These are phyloP conservation scores for Pteronotus mesoamericanus DNA, from an alignment of 2,797 vertebrate genomes.

Conservation along the genomic window DNA sequence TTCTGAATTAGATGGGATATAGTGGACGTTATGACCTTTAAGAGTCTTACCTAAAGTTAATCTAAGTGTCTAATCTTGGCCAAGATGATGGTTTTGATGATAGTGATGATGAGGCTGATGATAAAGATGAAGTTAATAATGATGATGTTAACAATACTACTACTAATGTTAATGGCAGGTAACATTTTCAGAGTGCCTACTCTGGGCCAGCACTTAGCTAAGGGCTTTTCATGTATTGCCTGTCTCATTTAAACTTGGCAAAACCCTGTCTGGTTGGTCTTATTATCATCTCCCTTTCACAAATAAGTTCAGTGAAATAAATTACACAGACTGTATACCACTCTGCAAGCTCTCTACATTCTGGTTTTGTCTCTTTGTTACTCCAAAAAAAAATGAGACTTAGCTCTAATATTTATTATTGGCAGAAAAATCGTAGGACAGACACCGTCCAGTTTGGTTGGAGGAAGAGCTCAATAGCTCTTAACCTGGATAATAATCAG, in stretches of 20 bases:
- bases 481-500: slow-evolving; percentile 73
- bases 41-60: slow-evolving; percentile 11
- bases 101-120: background rate
- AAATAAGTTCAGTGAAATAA: slow-evolving; percentile 58
- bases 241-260: slow-evolving; percentile 39
- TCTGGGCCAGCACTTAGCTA: background rate
- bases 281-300: slow-evolving; percentile 50
- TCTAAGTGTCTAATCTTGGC: slow-evolving; percentile 26
- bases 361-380: slow-evolving; percentile 36
- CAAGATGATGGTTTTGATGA: background rate
- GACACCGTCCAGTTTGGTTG: slow-evolving; percentile 28
- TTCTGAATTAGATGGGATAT: background rate
- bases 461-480: slow-evolving; percentile 36
- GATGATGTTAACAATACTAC: background rate
- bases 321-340: slow-evolving; percentile 17
- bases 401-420: slow-evolving; percentile 60
- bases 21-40: background rate
- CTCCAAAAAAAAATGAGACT: background rate
- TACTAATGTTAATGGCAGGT: background rate
- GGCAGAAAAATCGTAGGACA: slow-evolving; percentile 41
- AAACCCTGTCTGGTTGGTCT: slow-evolving; percentile 35
- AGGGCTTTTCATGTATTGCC: background rate
- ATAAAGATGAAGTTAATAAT: background rate
- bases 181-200: background rate
- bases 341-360: background rate